phyloP scores from a whole-genome alignment of 2,888 invertebrate species.

The Caenorhabditis japonica region DNA sequence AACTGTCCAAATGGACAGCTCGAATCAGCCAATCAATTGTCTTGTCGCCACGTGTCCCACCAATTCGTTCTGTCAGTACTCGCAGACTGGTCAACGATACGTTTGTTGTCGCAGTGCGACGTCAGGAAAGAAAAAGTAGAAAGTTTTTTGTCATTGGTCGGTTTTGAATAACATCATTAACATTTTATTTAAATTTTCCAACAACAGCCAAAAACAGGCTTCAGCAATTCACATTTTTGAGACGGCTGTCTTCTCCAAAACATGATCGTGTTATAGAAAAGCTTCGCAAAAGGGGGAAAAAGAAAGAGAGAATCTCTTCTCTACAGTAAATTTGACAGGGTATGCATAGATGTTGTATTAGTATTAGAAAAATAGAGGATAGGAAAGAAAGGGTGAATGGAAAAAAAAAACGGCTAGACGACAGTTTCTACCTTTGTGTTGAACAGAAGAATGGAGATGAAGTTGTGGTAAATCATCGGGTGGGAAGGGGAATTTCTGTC shows the following conservation, averaged over 20 bases:
- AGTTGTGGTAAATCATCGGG: constrained; percentile 43
- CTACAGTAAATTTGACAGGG: constrained; percentile 41
- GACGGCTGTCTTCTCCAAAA: constrained; percentile 22
- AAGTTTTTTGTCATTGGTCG: no score
- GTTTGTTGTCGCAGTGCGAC: constrained; percentile 51
- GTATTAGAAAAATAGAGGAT: constrained; percentile 18
- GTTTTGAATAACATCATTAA: constrained; percentile 25
- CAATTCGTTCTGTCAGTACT: constrained; percentile 52
- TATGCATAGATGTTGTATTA: constrained; percentile 44
- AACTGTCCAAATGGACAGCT: constrained; percentile 30
- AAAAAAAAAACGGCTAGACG: constrained; percentile 40
- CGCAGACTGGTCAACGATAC: constrained; percentile 42
- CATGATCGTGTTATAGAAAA: constrained; percentile 20
- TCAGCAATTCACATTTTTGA: constrained; percentile 39
- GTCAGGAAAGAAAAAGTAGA: constrained; percentile 34
- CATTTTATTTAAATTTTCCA: constrained; percentile 38
- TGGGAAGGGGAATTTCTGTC: constrained; percentile 46
- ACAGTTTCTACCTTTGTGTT: constrained; percentile 47
- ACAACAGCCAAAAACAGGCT: constrained; percentile 34
- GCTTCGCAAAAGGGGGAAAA: constrained; percentile 15
- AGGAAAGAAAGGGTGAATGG: no score
- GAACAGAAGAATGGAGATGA: constrained; percentile 38
- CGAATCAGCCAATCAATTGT: constrained; percentile 53
- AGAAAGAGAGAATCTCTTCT: constrained; percentile 18
- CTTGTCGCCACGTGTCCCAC: constrained; percentile 53